Conservation (phyloP, 2,113 vertebrate genomes). For the Ursus arctos region DNA sequence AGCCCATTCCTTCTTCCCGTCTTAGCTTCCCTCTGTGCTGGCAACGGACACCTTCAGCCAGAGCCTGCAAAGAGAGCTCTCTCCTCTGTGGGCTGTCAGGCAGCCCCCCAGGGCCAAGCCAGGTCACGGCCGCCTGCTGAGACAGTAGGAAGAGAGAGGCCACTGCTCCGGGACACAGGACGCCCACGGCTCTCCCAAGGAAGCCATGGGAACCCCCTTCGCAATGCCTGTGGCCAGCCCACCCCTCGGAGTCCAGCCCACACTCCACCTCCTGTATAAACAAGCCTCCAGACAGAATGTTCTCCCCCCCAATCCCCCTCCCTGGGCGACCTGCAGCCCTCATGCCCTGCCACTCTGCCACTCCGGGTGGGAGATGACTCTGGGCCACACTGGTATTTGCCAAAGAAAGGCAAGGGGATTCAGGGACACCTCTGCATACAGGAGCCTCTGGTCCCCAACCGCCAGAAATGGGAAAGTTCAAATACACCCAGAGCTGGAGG, state of each 20-base stretch:
- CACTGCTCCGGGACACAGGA: not conserved
- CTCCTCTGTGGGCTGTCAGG: not conserved
- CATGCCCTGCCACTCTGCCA: not conserved
- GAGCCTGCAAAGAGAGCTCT: not conserved
- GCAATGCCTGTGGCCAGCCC: not conserved
- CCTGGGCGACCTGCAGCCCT: not conserved
- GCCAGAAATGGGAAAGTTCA: not conserved
- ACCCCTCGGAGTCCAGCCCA: not conserved
- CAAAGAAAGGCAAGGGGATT: not conserved
- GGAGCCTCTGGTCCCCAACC: not conserved
- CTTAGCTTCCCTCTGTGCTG: not conserved
- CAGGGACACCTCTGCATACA: not conserved
- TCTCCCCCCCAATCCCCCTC: rapidly evolving
- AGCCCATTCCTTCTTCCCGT: too few species aligned
- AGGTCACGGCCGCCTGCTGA: not conserved
- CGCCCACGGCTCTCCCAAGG: not conserved
- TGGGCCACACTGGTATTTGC: not conserved
- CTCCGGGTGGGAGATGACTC: not conserved
- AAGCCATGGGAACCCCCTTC: slow-evolving; percentile 41
- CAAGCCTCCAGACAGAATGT: not conserved
- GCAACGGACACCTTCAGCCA: not conserved
- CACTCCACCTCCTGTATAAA: not conserved
- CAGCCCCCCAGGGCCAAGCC: not conserved
- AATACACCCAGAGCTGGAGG: not conserved
- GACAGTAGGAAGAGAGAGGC: not conserved